phyloP scores from a whole-genome alignment of 2,888 invertebrate genomes.

The Orthosia gothica region DNA sequence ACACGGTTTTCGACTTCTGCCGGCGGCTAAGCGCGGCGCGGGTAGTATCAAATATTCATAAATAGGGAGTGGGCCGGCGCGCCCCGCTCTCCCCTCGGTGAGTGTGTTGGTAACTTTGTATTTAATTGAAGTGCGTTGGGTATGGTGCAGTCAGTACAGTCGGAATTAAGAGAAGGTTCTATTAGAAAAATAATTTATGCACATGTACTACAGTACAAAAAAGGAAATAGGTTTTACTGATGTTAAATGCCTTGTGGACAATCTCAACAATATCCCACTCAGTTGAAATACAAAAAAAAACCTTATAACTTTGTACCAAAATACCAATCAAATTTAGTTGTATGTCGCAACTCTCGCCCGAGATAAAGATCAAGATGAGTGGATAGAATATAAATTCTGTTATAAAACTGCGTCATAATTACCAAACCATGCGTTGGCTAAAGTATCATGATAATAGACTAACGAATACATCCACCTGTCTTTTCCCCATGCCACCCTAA shows the following conservation, averaged over 20 bases:
- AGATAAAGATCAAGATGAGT: neutral
- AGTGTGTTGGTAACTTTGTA: constrained; percentile 42
- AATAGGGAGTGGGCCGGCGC: constrained; percentile 68
- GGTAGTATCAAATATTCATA: constrained; percentile 86
- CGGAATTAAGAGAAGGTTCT: neutral
- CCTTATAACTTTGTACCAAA: neutral
- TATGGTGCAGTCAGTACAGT: neutral
- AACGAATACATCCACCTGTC: constrained; percentile 1
- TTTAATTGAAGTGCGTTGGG: constrained; percentile 32
- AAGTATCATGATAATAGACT: neutral
- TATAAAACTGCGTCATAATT: no score
- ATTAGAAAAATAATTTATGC: no score
- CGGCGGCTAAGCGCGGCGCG: constrained; percentile 54
- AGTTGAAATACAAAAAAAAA: no score
- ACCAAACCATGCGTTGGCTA: no score
- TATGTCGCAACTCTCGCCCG: neutral
- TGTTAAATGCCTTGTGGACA: neutral
- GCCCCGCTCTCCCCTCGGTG: constrained; percentile 65
- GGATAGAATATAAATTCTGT: neutral
- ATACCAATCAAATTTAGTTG: neutral
- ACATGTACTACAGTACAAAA: no score
- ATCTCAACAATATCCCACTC: neutral
- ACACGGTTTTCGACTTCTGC: constrained; percentile 75
- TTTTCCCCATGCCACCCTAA: neutral
- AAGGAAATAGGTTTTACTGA: neutral